Percentiles rank a stretch among this genome's conserved stretches.
Conservation (phyloP, 2,888 invertebrate genomes). For the Cephus sareptanus region DNA sequence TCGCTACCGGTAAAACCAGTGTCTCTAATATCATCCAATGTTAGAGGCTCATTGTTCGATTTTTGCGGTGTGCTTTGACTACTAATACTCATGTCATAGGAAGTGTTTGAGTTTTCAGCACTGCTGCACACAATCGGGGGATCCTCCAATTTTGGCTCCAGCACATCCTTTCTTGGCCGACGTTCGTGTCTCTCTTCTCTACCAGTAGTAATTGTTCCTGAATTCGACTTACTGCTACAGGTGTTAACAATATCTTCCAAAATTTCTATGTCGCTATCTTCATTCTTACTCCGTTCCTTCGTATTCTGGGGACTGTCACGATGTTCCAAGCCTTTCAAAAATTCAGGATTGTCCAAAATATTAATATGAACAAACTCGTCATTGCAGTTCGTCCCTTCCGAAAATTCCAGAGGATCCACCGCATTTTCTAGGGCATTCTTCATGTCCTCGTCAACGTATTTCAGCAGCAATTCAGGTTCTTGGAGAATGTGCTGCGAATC, state of each 20-base stretch:
- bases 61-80: neutral
- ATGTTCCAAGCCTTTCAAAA: conserved; percentile 33
- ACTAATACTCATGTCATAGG: conserved; percentile 11
- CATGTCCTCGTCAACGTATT: conserved; percentile 25
- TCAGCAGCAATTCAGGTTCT: conserved; percentile 33
- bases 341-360: conserved; percentile 48
- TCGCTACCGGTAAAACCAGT: conserved; percentile 64
- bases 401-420: conserved; percentile 31
- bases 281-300: conserved; percentile 24
- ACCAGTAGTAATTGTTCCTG: neutral
- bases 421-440: conserved; percentile 26
- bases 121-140: conserved; percentile 16
- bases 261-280: conserved; percentile 61
- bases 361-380: conserved; percentile 54
- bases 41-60: conserved; percentile 32
- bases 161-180: conserved; percentile 8
- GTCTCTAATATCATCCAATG: conserved; percentile 56
- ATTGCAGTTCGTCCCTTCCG: conserved; percentile 23
- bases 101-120: conserved; percentile 28
- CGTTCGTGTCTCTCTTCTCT: conserved; percentile 11
- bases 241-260: conserved; percentile 22
- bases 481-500: conserved; percentile 8
- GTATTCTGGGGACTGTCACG: neutral
- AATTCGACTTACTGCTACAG: neutral
- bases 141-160: conserved; percentile 1